Conservation (phyloP, 1,140 invertebrate genomes). For the Calephelis virginiensis region DNA sequence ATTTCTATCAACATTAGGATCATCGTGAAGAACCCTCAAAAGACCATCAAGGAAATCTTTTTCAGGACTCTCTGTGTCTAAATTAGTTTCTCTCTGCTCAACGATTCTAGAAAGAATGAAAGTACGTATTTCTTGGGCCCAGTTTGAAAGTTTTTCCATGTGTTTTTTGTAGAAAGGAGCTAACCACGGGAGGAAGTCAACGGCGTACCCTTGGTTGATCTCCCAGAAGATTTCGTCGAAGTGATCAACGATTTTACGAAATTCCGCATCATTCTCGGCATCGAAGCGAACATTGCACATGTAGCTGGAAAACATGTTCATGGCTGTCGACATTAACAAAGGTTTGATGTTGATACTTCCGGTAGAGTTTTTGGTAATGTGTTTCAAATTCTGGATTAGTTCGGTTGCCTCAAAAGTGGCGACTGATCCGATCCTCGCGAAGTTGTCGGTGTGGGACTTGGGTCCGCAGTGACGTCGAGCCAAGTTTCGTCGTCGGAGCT, state of each 20-base stretch:
- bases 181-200: slow-evolving; percentile 93
- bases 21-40: slow-evolving; percentile 82
- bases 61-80: slow-evolving; percentile 79
- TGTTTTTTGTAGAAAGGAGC: slow-evolving; percentile 85
- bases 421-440: slow-evolving; percentile 82
- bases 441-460: slow-evolving; percentile 84
- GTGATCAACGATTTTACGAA: slow-evolving; percentile 82
- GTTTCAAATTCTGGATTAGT: slow-evolving; percentile 79
- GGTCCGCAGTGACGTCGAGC: slow-evolving; percentile 88
- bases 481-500: slow-evolving; percentile 87
- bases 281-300: slow-evolving; percentile 89
- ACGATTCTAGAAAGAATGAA: slow-evolving; percentile 88
- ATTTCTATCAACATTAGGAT: slow-evolving; percentile 81
- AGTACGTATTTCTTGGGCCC: slow-evolving; percentile 84
- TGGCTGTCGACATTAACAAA: slow-evolving; percentile 83
- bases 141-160: slow-evolving; percentile 83
- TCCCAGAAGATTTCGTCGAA: slow-evolving; percentile 95
- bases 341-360: slow-evolving; percentile 68
- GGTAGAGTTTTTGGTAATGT: slow-evolving; percentile 43
- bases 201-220: slow-evolving; percentile 92
- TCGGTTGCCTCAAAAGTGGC: slow-evolving; percentile 80
- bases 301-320: slow-evolving; percentile 91
- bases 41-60: slow-evolving; percentile 88
- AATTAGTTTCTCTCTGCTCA: slow-evolving; percentile 78
- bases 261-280: slow-evolving; percentile 82